Conservation (phyloP, 2,113 vertebrate species). For the Corythaixoides concolor region DNA sequence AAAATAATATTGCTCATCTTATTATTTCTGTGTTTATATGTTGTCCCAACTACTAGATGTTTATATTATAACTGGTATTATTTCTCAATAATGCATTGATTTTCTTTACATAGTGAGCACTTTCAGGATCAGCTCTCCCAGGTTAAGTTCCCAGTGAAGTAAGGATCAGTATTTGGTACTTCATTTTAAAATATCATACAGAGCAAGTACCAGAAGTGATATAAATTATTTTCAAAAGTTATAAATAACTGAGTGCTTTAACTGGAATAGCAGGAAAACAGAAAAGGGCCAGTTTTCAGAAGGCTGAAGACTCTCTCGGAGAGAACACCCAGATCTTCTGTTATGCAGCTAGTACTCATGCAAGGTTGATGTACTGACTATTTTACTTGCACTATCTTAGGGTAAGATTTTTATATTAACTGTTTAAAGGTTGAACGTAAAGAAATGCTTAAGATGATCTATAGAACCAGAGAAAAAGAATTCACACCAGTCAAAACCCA, state of each 20-base stretch:
- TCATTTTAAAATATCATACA: not conserved
- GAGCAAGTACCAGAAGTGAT: not conserved
- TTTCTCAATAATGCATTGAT: not conserved
- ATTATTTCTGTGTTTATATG: not conserved
- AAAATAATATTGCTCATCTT: not conserved
- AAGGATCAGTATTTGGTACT: not conserved
- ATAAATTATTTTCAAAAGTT: not conserved
- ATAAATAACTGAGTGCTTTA: not conserved
- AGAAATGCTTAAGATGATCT: not conserved
- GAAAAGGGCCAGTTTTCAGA: not conserved
- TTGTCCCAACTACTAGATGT: not conserved
- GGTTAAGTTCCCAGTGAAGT: no score
- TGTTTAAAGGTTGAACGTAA: not conserved
- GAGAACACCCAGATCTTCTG: not conserved
- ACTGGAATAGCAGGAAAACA: not conserved
- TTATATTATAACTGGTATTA: not conserved
- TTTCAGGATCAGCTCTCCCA: no score
- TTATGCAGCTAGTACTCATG: fast-evolving
- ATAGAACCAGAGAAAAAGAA: not conserved
- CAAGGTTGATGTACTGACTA: not conserved
- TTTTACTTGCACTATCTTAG: not conserved
- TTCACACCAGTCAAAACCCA: not conserved
- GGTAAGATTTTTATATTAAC: not conserved
- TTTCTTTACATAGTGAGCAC: no score
- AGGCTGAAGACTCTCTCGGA: not conserved